These are phyloP conservation scores for Tinamus guttatus DNA, from an alignment of 2,113 vertebrate species.

Conservation along the genomic window DNA sequence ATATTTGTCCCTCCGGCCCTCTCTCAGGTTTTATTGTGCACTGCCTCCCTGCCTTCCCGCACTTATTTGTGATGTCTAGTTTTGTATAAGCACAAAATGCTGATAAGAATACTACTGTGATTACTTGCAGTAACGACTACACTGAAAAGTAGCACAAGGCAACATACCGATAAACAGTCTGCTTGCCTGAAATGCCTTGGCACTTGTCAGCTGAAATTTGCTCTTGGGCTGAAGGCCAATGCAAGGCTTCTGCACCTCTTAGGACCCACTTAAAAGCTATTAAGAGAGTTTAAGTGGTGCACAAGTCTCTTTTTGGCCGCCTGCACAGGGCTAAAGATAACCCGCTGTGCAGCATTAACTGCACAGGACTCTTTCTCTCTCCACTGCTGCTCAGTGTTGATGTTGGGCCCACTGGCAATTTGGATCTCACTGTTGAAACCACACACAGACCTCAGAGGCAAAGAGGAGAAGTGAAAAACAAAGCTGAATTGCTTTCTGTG, in stretches of 20 bases:
- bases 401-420: neutral
- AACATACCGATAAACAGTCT: neutral
- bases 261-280: constrained; percentile 48
- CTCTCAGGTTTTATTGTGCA: neutral
- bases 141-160: constrained; percentile 23
- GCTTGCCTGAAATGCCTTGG: constrained; percentile 16
- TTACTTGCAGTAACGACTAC: neutral
- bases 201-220: neutral
- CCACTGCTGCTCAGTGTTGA: neutral
- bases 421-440: constrained; percentile 5
- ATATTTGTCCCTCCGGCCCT: neutral
- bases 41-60: neutral
- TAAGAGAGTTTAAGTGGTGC: constrained; percentile 29
- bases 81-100: constrained; percentile 4
- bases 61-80: neutral
- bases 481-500: constrained; percentile 7
- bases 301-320: neutral
- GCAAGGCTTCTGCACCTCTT: neutral
- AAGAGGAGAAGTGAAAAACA: neutral
- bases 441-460: neutral
- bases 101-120: neutral
- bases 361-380: neutral
- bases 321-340: neutral
- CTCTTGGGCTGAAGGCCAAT: constrained; percentile 9
- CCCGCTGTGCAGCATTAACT: neutral